Percentiles rank a stretch among this genome's conserved stretches.
Conservation (phyloP, 2,888 invertebrate species). For the Anagyrus pseudococci region DNA sequence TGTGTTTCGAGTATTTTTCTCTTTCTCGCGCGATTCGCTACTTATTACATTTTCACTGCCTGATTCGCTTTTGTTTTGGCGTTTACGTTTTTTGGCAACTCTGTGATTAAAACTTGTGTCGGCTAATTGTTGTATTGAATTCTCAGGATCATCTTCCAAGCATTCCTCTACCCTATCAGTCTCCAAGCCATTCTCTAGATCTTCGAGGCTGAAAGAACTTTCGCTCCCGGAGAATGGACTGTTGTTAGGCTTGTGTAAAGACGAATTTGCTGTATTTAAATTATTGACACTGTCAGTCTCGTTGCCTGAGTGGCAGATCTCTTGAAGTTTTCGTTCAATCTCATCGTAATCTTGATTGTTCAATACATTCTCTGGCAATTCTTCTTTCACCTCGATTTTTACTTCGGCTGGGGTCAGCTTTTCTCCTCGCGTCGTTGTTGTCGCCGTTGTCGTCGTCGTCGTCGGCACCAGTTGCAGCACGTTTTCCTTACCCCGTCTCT, state of each 20-base stretch:
- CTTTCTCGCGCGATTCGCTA: too few relatives aligned
- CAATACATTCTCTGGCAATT: constrained; percentile 39
- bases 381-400: constrained; percentile 44
- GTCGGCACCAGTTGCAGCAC: too few relatives aligned
- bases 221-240: constrained; percentile 19
- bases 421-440: constrained; percentile 20
- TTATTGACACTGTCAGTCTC: constrained; percentile 22
- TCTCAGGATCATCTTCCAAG: too few relatives aligned
- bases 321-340: constrained; percentile 50
- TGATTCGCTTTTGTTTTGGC: too few relatives aligned
- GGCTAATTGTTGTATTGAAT: too few relatives aligned
- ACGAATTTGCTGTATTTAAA: constrained; percentile 27
- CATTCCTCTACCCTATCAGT: too few relatives aligned
- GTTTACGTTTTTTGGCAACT: too few relatives aligned
- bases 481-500: constrained; percentile 38
- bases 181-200: constrained; percentile 38
- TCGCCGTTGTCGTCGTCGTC: too few relatives aligned
- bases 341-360: constrained; percentile 48
- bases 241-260: constrained; percentile 5
- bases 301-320: constrained; percentile 43
- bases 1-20: too few relatives aligned
- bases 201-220: constrained; percentile 36
- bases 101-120: too few relatives aligned
- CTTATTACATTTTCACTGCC: too few relatives aligned
- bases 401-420: constrained; percentile 16